Conservation (phyloP, 2,797 vertebrate genomes). For the Gastrophryne carolinensis region DNA sequence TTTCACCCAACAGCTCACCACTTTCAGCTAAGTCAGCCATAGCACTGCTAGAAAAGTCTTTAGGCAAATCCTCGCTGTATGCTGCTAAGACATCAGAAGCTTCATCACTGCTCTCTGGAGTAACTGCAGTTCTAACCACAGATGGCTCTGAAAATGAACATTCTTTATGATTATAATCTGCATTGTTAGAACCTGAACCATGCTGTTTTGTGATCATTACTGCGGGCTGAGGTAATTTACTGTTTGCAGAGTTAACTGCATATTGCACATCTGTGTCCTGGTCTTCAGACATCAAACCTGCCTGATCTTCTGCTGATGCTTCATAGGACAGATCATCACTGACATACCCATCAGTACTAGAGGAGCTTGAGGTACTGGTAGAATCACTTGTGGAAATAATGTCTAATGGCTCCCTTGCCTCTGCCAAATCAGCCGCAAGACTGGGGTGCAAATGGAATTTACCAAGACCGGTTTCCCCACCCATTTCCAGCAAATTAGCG, state of each 20-base stretch:
- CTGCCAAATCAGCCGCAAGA: not conserved
- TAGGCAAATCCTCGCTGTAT: slow-evolving; percentile 62
- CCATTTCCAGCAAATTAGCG: slow-evolving; percentile 62
- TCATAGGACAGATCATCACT: slow-evolving; percentile 51
- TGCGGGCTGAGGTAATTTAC: not conserved
- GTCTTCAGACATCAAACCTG: not conserved
- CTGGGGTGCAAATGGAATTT: not conserved
- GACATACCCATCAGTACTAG: slow-evolving; percentile 42
- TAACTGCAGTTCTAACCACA: slow-evolving; percentile 41
- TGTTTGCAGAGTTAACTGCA: not conserved
- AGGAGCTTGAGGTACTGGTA: slow-evolving; percentile 18
- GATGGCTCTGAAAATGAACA: slow-evolving; percentile 44
- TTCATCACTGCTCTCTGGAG: slow-evolving; percentile 49
- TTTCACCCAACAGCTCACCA: slow-evolving; percentile 56
- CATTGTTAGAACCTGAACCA: not conserved
- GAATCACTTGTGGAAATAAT: slow-evolving; percentile 53
- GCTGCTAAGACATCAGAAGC: slow-evolving; percentile 38
- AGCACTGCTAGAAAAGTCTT: slow-evolving; percentile 74
- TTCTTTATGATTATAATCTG: not conserved
- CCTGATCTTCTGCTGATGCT: not conserved
- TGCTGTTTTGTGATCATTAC: not conserved
- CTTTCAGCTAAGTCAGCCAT: slow-evolving; percentile 60
- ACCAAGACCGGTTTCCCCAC: slow-evolving; percentile 36
- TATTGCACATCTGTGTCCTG: not conserved
- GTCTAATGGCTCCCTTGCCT: slow-evolving; percentile 57